Evolutionary conservation across 2,113 vertebrate genomes (phyloP).

Genomic region (Steatornis caripensis): DNA sequence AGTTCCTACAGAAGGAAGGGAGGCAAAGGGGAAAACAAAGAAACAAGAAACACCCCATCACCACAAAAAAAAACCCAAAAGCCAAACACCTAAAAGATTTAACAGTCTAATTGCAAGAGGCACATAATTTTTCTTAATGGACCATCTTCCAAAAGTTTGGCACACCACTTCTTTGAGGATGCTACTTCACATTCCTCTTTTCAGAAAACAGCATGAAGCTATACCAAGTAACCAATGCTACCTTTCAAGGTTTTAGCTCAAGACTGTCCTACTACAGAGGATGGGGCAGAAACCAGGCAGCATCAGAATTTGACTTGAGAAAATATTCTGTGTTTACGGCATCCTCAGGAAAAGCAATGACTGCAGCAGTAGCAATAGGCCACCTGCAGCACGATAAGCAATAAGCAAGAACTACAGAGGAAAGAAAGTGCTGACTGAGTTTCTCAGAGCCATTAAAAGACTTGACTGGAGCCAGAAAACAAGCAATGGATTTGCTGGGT

Average conservation of each 20-base stretch:
- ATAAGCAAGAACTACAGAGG: background rate
- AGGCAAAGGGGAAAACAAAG: background rate
- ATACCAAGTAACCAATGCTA: background rate
- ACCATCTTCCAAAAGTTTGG: background rate
- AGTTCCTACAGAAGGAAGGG: background rate
- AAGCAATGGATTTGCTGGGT: background rate
- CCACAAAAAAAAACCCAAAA: background rate
- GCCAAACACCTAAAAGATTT: background rate
- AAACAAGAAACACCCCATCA: background rate
- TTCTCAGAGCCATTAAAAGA: background rate
- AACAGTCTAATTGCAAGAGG: background rate
- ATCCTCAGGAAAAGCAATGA: background rate
- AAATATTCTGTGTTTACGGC: background rate
- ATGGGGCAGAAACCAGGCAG: background rate
- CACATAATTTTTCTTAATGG: background rate
- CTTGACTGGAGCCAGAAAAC: background rate
- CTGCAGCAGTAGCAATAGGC: background rate
- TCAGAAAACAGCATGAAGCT: background rate
- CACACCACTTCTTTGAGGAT: background rate
- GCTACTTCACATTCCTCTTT: background rate
- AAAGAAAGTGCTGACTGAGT: conserved; percentile 17
- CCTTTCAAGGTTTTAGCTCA: background rate
- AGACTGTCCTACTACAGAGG: background rate
- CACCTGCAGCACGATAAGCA: conserved; percentile 18
- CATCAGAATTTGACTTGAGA: background rate